These are phyloP conservation scores for Poeciliopsis presidionis DNA, from an alignment of 2,797 vertebrate species.

Conservation along the genomic window DNA sequence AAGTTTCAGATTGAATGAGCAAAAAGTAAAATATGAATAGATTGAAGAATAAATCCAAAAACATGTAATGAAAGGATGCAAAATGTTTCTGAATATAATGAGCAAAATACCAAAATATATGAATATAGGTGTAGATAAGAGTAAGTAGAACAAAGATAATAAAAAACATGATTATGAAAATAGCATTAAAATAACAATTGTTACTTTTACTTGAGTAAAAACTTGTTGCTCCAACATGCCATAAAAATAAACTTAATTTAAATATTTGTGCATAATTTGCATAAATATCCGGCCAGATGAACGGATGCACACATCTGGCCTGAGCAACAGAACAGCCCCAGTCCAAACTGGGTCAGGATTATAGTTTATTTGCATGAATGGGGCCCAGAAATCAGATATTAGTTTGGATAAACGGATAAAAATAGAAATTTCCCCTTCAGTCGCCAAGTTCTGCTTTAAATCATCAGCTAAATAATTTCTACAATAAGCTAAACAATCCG, in stretches of 20 bases:
- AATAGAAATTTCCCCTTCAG: not conserved
- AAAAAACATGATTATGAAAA: no score
- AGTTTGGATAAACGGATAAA: not conserved
- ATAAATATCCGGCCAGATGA: not conserved
- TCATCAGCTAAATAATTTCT: not conserved
- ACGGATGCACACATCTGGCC: not conserved
- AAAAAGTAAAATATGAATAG: no score
- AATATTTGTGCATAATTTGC: not conserved
- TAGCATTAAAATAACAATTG: no score
- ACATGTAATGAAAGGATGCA: no score
- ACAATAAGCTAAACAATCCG: not conserved
- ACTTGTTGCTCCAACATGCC: not conserved
- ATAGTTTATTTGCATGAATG: not conserved
- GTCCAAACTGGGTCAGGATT: not conserved
- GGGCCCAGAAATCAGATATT: not conserved
- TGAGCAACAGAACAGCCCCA: not conserved
- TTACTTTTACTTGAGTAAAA: no score
- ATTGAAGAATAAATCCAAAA: no score
- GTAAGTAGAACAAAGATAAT: no score
- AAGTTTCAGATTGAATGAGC: no score
- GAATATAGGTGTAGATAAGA: no score
- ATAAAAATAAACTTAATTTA: not conserved
- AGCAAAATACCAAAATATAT: no score
- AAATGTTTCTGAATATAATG: no score
- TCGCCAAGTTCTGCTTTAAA: not conserved